Percentiles rank a stretch among this genome's conserved stretches.
These are phyloP conservation scores for Acanthisitta chloris DNA, from an alignment of 2,113 vertebrate species.

Conservation along the genomic window DNA sequence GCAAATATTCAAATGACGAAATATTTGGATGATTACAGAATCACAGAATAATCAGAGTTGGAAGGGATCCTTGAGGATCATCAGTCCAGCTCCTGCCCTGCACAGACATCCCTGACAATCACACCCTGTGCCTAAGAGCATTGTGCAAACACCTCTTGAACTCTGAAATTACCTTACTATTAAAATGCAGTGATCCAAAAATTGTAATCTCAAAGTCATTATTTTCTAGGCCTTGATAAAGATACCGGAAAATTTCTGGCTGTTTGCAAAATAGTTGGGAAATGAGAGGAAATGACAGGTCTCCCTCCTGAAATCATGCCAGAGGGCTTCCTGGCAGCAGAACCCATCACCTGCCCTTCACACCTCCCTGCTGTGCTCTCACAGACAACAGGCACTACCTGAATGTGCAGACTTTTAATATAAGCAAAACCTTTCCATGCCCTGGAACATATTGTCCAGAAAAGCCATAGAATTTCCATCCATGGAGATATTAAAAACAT, in stretches of 20 bases:
- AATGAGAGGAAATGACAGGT: not conserved
- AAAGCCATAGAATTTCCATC: not conserved
- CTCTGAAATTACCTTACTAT: not conserved
- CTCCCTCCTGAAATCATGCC: not conserved
- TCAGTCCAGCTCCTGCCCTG: no score
- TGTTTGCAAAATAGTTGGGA: not conserved
- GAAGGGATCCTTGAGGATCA: no score
- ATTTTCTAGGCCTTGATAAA: not conserved
- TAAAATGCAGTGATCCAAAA: not conserved
- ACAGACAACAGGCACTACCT: not conserved
- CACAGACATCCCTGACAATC: no score
- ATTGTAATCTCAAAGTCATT: not conserved
- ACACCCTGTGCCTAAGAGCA: no score
- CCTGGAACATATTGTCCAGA: not conserved
- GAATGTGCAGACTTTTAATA: not conserved
- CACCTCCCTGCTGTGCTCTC: not conserved
- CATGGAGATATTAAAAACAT: not conserved
- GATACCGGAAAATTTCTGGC: not conserved
- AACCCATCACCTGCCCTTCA: not conserved
- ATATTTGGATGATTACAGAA: not conserved
- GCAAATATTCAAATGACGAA: not conserved
- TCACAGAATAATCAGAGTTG: no score
- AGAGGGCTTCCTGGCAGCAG: not conserved
- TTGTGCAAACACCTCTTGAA: no score
- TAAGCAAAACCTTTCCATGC: not conserved